Conservation (phyloP, 2,888 invertebrate species). For the Danaus chrysippus region DNA sequence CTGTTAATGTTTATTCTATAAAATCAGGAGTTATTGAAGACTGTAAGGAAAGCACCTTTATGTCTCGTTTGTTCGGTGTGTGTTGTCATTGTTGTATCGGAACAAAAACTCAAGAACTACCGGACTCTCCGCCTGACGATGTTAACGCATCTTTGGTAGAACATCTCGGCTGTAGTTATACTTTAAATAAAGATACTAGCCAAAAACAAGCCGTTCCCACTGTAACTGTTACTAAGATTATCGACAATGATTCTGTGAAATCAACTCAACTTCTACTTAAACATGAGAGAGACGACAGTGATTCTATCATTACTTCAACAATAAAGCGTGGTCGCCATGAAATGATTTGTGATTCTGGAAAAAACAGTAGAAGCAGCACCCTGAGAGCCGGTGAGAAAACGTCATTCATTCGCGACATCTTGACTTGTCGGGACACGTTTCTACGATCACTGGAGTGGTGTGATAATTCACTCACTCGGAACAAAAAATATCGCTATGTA, state of each 20-base stretch:
- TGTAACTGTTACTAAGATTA: slow-evolving; percentile 39
- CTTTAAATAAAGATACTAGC: slow-evolving; percentile 43
- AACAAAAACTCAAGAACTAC: slow-evolving; percentile 36
- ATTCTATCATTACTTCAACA: slow-evolving; percentile 36
- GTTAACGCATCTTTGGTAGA: slow-evolving; percentile 55
- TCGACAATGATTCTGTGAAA: slow-evolving; percentile 47
- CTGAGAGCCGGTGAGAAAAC: slow-evolving; percentile 69
- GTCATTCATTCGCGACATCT: slow-evolving; percentile 68
- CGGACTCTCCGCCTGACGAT: slow-evolving; percentile 46
- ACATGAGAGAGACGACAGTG: slow-evolving; percentile 51
- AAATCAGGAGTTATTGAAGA: slow-evolving; percentile 33
- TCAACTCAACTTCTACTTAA: slow-evolving; percentile 54
- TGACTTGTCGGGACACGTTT: slow-evolving; percentile 67
- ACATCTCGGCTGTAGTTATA: slow-evolving; percentile 56
- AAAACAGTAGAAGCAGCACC: slow-evolving; percentile 50
- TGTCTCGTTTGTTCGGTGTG: slow-evolving; percentile 40
- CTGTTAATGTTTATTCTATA: slow-evolving; percentile 54
- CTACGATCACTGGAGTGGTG: slow-evolving; percentile 72
- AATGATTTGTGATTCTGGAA: slow-evolving; percentile 40
- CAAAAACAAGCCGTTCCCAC: slow-evolving; percentile 33
- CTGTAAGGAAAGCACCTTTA: slow-evolving; percentile 38
- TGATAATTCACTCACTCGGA: slow-evolving; percentile 69
- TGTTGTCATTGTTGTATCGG: slow-evolving; percentile 45
- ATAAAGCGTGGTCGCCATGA: slow-evolving; percentile 34
- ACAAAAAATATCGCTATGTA: slow-evolving; percentile 60